Evolutionary conservation across 2,797 vertebrate species (phyloP).

Genomic region (Gastrophryne carolinensis): DNA sequence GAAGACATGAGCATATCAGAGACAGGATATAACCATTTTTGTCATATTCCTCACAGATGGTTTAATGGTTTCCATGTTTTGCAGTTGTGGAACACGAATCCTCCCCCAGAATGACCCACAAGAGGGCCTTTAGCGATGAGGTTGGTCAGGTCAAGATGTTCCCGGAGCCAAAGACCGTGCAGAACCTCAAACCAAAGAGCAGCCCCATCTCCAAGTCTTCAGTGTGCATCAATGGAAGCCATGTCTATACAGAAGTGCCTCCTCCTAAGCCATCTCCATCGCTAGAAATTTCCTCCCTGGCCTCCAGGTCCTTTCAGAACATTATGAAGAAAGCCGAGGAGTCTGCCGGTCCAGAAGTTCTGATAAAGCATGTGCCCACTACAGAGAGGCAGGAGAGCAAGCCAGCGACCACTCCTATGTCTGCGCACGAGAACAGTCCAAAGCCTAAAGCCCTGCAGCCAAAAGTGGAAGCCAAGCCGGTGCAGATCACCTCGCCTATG

Average conservation of each 20-base stretch:
- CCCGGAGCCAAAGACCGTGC: constrained; percentile 67
- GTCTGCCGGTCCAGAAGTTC: constrained; percentile 38
- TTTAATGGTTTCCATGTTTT: background rate
- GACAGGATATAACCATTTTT: too few relatives aligned
- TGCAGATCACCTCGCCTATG: constrained; percentile 58
- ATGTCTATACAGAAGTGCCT: constrained; percentile 72
- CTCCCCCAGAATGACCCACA: constrained; percentile 81
- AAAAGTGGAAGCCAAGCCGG: constrained; percentile 53
- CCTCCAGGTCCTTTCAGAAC: constrained; percentile 73
- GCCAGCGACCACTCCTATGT: constrained; percentile 68
- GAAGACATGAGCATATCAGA: too few relatives aligned
- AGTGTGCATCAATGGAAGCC: constrained; percentile 86
- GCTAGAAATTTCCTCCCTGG: constrained; percentile 66
- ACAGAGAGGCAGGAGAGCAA: constrained; percentile 72
- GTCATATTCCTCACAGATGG: too few relatives aligned
- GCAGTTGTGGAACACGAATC: constrained; percentile 76
- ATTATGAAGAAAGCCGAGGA: constrained; percentile 63
- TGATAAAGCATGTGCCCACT: constrained; percentile 69
- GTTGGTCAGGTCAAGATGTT: constrained; percentile 70
- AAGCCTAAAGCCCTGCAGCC: constrained; percentile 61
- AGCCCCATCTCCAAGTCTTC: constrained; percentile 77
- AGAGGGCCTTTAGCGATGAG: constrained; percentile 81
- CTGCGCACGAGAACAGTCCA: constrained; percentile 58
- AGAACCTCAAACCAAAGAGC: constrained; percentile 74
- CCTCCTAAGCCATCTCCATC: constrained; percentile 52